These are phyloP conservation scores for Opisthocomus hoazin DNA, from an alignment of 2,113 vertebrate genomes.

Conservation along the genomic window DNA sequence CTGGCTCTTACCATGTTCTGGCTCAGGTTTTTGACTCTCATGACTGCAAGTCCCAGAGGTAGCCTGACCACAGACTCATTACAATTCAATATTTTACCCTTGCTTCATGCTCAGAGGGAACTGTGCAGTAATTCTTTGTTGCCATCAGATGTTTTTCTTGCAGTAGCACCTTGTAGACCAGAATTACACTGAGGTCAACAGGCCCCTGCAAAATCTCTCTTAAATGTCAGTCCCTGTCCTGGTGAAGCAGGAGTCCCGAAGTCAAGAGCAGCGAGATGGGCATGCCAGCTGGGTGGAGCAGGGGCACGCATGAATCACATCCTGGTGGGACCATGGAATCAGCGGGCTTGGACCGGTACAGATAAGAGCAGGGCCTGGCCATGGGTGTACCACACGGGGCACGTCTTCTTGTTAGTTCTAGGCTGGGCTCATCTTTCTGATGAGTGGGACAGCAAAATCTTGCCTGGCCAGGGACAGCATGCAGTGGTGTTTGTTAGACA, in stretches of 20 bases:
- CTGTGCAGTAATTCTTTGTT: neutral
- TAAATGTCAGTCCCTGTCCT: neutral
- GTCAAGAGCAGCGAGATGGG: neutral
- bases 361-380: conserved; percentile 23
- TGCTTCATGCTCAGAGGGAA: neutral
- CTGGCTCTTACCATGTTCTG: neutral
- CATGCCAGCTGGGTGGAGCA: conserved; percentile 44
- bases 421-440: neutral
- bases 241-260: neutral
- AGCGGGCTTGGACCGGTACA: neutral
- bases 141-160: neutral
- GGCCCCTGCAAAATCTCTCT: neutral
- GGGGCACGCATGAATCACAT: conserved; percentile 51
- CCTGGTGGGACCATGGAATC: conserved; percentile 38
- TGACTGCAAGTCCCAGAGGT: neutral
- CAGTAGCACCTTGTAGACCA: neutral
- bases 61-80: neutral
- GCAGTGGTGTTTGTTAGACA: neutral
- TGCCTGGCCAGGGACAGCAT: neutral
- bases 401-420: neutral
- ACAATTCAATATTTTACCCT: neutral
- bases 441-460: neutral
- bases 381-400: neutral
- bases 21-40: neutral
- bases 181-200: neutral